phyloP scores from a whole-genome alignment of 2,797 vertebrate genomes.

The Dendrocincla fuliginosa region DNA sequence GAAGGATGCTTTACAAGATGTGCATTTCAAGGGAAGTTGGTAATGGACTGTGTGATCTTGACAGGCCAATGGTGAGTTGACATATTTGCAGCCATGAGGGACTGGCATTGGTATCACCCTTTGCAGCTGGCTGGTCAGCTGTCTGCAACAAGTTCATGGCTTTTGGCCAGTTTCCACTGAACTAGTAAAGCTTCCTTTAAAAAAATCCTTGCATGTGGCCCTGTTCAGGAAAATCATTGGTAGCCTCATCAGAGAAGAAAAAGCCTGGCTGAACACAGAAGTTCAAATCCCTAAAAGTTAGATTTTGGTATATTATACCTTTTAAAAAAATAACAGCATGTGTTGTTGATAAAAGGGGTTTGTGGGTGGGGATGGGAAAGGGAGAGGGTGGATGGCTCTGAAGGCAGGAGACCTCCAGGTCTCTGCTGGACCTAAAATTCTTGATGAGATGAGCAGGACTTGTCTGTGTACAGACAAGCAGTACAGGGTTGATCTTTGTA shows the following conservation, averaged over 20 bases:
- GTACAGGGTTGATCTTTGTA: background rate
- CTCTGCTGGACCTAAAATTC: background rate
- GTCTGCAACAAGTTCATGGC: conserved; percentile 53
- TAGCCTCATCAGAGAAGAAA: background rate
- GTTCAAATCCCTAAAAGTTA: background rate
- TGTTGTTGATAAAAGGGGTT: background rate
- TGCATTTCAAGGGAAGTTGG: background rate
- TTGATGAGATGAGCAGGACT: background rate
- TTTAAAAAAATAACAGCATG: background rate
- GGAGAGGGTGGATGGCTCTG: background rate
- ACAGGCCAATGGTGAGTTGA: background rate
- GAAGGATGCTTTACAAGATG: background rate
- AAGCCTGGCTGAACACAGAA: background rate
- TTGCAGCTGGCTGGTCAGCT: conserved; percentile 64
- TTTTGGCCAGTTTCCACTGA: conserved; percentile 64
- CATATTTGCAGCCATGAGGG: background rate
- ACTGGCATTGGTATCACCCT: background rate
- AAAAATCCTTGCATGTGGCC: conserved; percentile 24
- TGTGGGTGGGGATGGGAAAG: background rate
- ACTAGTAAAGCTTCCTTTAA: conserved; percentile 27
- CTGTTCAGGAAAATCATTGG: background rate
- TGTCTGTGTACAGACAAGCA: background rate
- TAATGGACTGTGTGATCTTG: background rate
- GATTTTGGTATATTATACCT: background rate
- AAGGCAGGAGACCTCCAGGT: background rate